Base-by-base conservation (phyloP, 2,888 invertebrate genomes). In the Zele albiditarsus region DNA sequence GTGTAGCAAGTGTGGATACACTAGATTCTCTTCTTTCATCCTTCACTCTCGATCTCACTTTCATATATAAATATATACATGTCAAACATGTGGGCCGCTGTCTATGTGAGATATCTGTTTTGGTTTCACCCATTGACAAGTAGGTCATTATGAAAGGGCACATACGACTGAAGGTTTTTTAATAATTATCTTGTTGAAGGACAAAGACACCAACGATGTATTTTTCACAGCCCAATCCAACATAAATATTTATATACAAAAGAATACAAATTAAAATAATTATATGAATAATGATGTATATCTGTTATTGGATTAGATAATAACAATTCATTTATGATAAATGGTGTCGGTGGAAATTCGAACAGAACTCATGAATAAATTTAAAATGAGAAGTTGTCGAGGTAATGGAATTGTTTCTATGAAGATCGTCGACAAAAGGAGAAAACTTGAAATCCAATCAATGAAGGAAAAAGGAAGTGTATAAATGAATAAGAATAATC, bases 91-190 rank as follows among this genome's bases (percentile, higher is more conserved):
- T 20, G 20, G 42, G 38, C 60, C 60, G 16, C 42, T 42, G 25
- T 25, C 27, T 23, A 33, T 38, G 69, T 23, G 38, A 70, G 28
- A 69, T 31, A 33, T 58, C 23, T 60, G 70, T 70, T 60, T 70
- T 60, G 38, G 42, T 70, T 70, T 25, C n/a, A 28, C 42, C 31
- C 60, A 65, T 65, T 74, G 74, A 70, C 74, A 71, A 74, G 70
- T 73, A 67, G 72, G 66, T 74, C 74, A 38, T 74, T 74, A 69
- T 63, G 53, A 74, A 69, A 69, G 74, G 63, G 60, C 58, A 20
- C 33, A 53, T n/a, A 33, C 23, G 5, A 53, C 8, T 8, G 53
- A 42, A 42, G 42, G 2, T 12, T 53, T 20, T 23, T n/a, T 8
- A 16, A 46, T 53, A 53, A 20, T 53, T 53, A 53, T 53, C 53